phyloP scores from a whole-genome alignment of 2,797 vertebrate species.

The Lacerta agilis region DNA sequence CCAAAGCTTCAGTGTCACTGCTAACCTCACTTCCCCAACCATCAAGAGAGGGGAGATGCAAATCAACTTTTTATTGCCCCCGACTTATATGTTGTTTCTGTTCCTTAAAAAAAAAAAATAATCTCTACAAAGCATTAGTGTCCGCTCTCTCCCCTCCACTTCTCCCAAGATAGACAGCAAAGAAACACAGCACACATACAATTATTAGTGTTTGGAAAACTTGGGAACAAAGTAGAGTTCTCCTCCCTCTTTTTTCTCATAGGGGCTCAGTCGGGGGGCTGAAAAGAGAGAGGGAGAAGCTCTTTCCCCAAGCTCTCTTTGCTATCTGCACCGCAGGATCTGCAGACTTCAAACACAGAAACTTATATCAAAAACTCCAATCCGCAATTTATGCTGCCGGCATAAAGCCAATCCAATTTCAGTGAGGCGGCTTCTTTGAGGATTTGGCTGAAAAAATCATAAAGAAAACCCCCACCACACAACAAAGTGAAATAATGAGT shows the following conservation, averaged over 20 bases:
- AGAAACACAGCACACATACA: not conserved
- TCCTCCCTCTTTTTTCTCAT: not conserved
- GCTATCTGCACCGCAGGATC: slow-evolving; percentile 15
- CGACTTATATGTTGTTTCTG: too few relatives aligned
- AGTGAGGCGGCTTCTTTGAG: slow-evolving; percentile 17
- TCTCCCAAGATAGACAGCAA: not conserved
- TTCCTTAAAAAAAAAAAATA: too few relatives aligned
- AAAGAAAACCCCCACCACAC: not conserved
- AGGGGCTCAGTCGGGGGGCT: not conserved
- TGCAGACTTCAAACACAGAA: slow-evolving; percentile 11
- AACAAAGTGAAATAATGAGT: slow-evolving; percentile 15
- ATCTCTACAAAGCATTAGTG: not conserved
- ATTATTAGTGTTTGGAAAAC: not conserved
- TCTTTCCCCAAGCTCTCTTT: not conserved
- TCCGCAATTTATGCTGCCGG: slow-evolving; percentile 4
- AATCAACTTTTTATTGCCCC: too few relatives aligned
- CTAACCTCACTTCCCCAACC: not conserved
- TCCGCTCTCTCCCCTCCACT: not conserved
- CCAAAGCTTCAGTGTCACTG: not conserved
- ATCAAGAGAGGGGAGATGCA: not conserved
- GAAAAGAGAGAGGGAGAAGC: not conserved
- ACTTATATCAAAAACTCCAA: not conserved
- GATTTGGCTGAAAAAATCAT: slow-evolving; percentile 14
- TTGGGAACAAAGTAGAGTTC: not conserved
- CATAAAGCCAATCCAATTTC: slow-evolving; percentile 22